Base-by-base conservation (phyloP, 2,888 invertebrate species). In the Octonoba sinensis region DNA sequence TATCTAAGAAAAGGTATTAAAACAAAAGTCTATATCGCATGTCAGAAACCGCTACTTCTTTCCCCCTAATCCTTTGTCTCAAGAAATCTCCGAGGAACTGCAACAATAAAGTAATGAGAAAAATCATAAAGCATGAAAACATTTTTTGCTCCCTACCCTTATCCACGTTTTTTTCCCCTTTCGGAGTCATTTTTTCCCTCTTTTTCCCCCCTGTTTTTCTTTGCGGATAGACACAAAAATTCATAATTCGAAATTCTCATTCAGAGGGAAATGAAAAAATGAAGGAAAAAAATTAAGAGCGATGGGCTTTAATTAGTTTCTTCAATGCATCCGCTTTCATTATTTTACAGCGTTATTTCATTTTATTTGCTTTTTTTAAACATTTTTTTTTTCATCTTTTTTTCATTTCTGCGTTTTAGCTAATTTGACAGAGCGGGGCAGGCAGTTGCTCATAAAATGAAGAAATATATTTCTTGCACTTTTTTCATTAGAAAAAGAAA, bases 51-150 rank as follows among this genome's bases (percentile, higher is more conserved):
- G 36, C 36, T 36, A 81, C 69, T 69, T 69, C 51, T 36, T 3
- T 27, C 51, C 36, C 36, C 36, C 16, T 81, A 81, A 81, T 81
- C 79, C 73, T 72, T 64, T 69, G 73, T 74, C 79, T 62, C 69
- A 8, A 44, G 51, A 70, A 64, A 20, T 69, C 66, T 69, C 49
- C 56, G 54, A 67, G 69, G 64, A 81, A 62, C 67, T 56, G 20
- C 69, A 69, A 81, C 79, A 81, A 81, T 81, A 73, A 73, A 81
- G 69, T 81, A 81, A 81, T 81, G 79, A 81, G 79, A 81, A 81
- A 81, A 81, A 81, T 81, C 79, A 81, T 81, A 81, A 81, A 81
- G 79, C 79, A 81, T 81, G 64, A 81, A 81, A 67, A 47, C 49
- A 62, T 67, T 64, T 64, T 79, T 67, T 60, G 20, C 44, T 54